Conservation (phyloP, 2,113 vertebrate species). For the Engraulis encrasicolus region DNA sequence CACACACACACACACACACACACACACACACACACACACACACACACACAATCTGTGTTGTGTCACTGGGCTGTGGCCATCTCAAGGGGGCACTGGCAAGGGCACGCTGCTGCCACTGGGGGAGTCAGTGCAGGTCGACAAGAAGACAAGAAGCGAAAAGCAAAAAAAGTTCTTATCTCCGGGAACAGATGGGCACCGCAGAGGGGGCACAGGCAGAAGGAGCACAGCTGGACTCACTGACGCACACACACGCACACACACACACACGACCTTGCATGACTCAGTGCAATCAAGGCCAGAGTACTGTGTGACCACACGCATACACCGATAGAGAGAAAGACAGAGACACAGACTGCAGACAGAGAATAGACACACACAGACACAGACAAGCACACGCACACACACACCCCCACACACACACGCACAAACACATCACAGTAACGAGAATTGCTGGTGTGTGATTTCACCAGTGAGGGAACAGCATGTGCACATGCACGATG, state of each 20-base stretch:
- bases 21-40: neutral
- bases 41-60: too few relatives aligned
- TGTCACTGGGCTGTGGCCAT: conserved; percentile 41
- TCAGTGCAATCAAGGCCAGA: neutral
- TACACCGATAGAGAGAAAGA: conserved; percentile 22
- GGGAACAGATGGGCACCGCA: conserved; percentile 62
- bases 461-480: too few relatives aligned
- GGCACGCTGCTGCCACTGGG: too few relatives aligned
- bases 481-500: too few relatives aligned
- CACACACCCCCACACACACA: too few relatives aligned
- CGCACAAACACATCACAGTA: neutral
- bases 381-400: too few relatives aligned
- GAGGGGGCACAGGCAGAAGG: conserved; percentile 47
- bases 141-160: neutral
- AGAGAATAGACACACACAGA: too few relatives aligned
- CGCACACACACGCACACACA: neutral
- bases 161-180: conserved; percentile 59
- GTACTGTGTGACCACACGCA: conserved; percentile 6
- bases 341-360: conserved; percentile 14
- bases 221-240: conserved; percentile 51
- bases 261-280: conserved; percentile 14
- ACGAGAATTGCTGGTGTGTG: neutral
- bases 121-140: too few relatives aligned
- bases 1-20: neutral
- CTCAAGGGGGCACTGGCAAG: conserved; percentile 28